Evolutionary conservation across 92 coral and sea anemone genomes (phyloP), one percentile per base, ranked within the genome.

Genomic region (Pocillopora meandrina): DNA sequence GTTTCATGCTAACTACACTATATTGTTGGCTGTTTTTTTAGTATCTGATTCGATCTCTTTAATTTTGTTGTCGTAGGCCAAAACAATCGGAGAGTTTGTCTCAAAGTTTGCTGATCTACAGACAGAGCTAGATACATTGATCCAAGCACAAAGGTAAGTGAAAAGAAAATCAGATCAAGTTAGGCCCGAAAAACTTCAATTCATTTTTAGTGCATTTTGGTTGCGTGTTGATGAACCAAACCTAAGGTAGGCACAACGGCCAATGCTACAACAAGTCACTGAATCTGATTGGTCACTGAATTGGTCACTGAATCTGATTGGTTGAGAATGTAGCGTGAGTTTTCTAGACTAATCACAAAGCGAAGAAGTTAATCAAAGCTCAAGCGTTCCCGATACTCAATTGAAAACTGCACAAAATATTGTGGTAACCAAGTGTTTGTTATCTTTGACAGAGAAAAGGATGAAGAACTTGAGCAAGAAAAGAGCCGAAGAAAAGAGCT

Each of bases 1-100:
- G 5, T 42, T 42, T 42, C 52, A 0, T 42, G 4, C 8, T 42
- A 42, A 42, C 52, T 42, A 3, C 52, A 64, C 68, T 2, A 20
- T 1, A 26, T 26, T 26, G 31, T 26, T 26, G 31, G 31, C 5
- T 7, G 31, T 19, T 64, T 64, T 2, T 19, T 64, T 33, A 12
- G 20, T 20, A n/a, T 15, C 3, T 23, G 8, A 66, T 21, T 5
- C 5, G 55, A 33, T 12, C 12, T 35, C 14, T 33, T 34, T 15
- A 62, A 59, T 35, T 17, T 82, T 33, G 33, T 56, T 71, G 31
- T 84, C 72, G 42, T 75, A 96, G 98, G 89, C 98, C 15, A 90
- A 82, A 65, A 92, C 98, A n/a, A 95, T 96, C 56, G 95, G 87
- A 23, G 96, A 94, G 52, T 96, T 96, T 86, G 98, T 96, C 31